phyloP scores from a whole-genome alignment of 2,113 vertebrate genomes.

The Strigops habroptila region DNA sequence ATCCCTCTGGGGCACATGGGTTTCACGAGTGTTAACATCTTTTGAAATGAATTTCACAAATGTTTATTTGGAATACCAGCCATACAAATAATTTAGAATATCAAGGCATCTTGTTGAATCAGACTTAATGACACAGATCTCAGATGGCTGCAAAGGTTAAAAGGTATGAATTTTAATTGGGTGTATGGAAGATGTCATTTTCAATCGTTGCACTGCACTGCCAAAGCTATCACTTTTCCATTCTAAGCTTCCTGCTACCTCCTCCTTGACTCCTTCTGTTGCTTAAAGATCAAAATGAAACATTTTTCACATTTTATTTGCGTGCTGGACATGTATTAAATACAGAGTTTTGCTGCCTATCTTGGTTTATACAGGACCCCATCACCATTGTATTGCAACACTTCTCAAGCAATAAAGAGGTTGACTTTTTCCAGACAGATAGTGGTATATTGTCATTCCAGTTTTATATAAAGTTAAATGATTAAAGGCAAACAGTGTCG shows the following conservation, averaged over 20 bases:
- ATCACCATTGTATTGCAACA: not conserved
- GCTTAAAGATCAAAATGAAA: constrained; percentile 49
- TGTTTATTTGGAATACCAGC: constrained; percentile 79
- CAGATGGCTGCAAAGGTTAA: constrained; percentile 67
- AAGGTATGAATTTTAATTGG: constrained; percentile 75
- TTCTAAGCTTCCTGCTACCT: constrained; percentile 20
- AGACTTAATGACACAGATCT: constrained; percentile 74
- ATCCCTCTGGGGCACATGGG: constrained; percentile 81
- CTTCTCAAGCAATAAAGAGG: constrained; percentile 43
- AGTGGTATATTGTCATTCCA: not conserved
- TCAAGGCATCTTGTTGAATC: constrained; percentile 75
- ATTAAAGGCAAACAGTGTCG: not conserved
- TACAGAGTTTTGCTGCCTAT: constrained; percentile 10
- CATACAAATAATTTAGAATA: constrained; percentile 81
- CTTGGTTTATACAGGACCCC: constrained; percentile 41
- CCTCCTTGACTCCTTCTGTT: constrained; percentile 4
- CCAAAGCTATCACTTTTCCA: constrained; percentile 41
- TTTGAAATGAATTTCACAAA: constrained; percentile 85
- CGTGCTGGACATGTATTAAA: constrained; percentile 53
- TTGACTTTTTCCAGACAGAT: constrained; percentile 24
- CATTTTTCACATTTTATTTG: constrained; percentile 60
- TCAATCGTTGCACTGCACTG: constrained; percentile 4
- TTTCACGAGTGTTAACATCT: constrained; percentile 83
- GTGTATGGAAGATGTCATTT: constrained; percentile 51
- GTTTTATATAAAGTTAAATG: constrained; percentile 3